Evolutionary conservation across 1,140 invertebrate species (phyloP).

Genomic region (Muscidifurax raptorellus): DNA sequence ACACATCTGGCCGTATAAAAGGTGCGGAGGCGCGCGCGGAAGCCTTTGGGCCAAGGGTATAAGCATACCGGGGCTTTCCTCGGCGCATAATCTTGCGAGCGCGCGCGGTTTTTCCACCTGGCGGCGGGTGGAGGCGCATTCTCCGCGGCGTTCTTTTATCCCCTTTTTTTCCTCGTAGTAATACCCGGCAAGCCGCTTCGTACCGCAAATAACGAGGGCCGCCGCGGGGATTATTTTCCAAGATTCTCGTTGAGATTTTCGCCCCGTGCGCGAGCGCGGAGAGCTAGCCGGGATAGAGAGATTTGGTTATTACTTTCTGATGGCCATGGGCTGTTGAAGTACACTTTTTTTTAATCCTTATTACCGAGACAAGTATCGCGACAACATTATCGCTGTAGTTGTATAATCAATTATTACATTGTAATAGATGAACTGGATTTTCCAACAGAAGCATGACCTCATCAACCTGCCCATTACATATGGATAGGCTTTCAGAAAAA

Average conservation of each 20-base stretch:
- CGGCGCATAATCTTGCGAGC: constrained; percentile 19
- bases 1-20: background rate
- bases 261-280: background rate
- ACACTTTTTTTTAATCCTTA: too few species aligned
- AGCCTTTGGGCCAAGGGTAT: background rate
- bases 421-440: too few species aligned
- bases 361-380: too few species aligned
- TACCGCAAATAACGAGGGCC: constrained; percentile 43
- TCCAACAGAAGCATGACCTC: too few species aligned
- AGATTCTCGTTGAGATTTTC: constrained; percentile 20
- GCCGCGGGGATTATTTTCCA: constrained; percentile 23
- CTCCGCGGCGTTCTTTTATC: background rate
- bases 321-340: too few species aligned
- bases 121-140: constrained; percentile 24
- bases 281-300: background rate
- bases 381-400: too few species aligned
- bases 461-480: too few species aligned
- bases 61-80: background rate
- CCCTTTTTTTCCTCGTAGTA: constrained; percentile 18
- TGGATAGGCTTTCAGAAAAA: too few species aligned
- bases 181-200: background rate
- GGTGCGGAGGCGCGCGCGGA: constrained; percentile 2
- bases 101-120: constrained; percentile 31
- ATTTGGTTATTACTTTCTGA: background rate
- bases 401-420: too few species aligned